These are phyloP conservation scores for Rostratula benghalensis DNA, from an alignment of 2,113 vertebrate genomes.

Conservation along the genomic window DNA sequence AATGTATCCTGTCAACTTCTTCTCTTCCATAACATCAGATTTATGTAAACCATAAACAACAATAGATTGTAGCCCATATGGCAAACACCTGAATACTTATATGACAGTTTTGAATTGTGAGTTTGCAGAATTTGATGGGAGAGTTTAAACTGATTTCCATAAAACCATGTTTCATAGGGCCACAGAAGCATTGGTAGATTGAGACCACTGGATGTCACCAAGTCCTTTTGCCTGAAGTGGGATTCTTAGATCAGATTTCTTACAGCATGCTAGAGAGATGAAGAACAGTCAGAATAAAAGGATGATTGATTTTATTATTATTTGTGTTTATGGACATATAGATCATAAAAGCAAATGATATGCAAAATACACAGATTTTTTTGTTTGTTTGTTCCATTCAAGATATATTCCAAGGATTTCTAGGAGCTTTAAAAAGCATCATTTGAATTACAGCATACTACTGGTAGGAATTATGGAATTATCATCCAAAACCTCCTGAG, in stretches of 20 bases:
- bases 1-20: background rate
- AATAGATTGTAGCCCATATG: background rate
- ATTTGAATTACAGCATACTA: background rate
- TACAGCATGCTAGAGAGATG: background rate
- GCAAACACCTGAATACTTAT: background rate
- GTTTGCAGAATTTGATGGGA: background rate
- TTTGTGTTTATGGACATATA: rapidly evolving
- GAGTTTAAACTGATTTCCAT: background rate
- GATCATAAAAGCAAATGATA: background rate
- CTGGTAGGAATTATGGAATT: background rate
- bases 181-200: background rate
- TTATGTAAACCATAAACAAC: background rate
- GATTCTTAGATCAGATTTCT: background rate
- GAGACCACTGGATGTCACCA: rapidly evolving
- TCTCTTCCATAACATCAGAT: background rate
- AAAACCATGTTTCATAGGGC: background rate
- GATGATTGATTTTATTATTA: background rate
- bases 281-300: background rate
- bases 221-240: background rate
- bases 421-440: background rate
- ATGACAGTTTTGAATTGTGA: background rate
- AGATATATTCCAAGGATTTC: background rate
- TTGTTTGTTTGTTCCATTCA: background rate
- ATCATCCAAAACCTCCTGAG: background rate
- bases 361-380: background rate